Base-by-base conservation (phyloP, 2,113 vertebrate species). In the Forbesichthys agassizii region DNA sequence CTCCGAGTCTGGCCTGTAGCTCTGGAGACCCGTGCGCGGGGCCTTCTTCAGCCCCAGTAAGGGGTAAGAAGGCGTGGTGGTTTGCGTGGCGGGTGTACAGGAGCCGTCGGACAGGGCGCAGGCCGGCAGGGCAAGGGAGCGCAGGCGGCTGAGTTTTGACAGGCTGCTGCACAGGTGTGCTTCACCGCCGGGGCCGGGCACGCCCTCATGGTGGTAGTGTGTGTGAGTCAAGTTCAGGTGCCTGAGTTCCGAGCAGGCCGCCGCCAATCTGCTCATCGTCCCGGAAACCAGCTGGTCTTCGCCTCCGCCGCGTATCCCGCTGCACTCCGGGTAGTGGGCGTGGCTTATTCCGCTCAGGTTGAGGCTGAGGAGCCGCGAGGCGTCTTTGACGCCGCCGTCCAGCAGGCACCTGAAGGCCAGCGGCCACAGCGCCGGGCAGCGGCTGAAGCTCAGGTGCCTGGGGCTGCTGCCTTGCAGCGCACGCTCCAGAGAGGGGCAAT, bases 161-260 rank as follows among this genome's bases (percentile, higher is more conserved):
- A 99, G 85, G 51, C 96, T 90, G 55, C 92, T 91, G 79, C 96
- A 98, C 67, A 99, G 87, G 84, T 99, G 98, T 8, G 68, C 60
- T 14, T 91, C 88, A 27, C 88, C 93, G 16, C 90, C 93, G 3
- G 90, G 71, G 64, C 84, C 92, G 11, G 92, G 87, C 0, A 93
- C 81, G 80, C 91, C 92, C 73, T 85, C 76, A 0, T 92, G 88
- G 36, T 99, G 97, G 70, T 98, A 96, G 84, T 99, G 98, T 3
- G 95, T 96, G 2, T 95, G 96, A 0, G 96, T 96, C 20, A 99
- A 91, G 85, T 99, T 99, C 72, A 99, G 90, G 83, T 96, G 95
- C 33, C 84, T 91, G 61, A 99, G 82, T 71, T 92, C 93, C 51
- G 89, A 87, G 71, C 96, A 98, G 55, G 92, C 87, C 0, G 56